phyloP scores from a whole-genome alignment of 2,113 vertebrate species.

The Pomatorhinus ruficollis region DNA sequence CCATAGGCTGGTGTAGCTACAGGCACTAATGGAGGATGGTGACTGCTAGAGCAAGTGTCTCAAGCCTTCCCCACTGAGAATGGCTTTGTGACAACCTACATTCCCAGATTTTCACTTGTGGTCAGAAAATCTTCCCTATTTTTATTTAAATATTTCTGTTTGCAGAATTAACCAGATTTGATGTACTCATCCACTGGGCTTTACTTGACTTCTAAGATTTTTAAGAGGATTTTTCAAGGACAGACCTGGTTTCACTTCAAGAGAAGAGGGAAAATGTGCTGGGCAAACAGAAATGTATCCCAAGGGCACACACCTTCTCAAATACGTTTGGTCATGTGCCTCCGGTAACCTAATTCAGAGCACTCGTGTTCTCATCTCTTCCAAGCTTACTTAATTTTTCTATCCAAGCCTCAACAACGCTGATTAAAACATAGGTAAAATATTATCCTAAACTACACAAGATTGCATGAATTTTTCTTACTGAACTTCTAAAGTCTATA shows the following conservation, averaged over 20 bases:
- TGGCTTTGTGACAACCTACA: background rate
- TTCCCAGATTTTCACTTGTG: background rate
- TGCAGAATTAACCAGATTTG: background rate
- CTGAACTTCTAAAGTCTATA: background rate
- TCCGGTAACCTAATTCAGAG: background rate
- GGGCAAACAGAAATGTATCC: background rate
- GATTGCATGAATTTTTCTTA: background rate
- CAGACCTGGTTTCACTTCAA: background rate
- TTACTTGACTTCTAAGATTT: background rate
- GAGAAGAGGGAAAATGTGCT: background rate
- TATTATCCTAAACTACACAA: background rate
- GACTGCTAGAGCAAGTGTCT: background rate
- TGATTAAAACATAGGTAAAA: background rate
- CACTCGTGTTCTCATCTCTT: background rate
- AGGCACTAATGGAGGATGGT: background rate
- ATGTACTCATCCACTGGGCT: background rate
- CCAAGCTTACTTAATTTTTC: background rate
- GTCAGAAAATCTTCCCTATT: background rate
- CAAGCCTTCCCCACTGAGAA: background rate
- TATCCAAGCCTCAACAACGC: background rate
- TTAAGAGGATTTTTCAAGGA: background rate
- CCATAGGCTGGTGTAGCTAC: background rate
- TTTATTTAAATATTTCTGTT: background rate
- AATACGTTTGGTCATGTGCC: background rate
- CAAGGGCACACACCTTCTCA: background rate